Conservation (phyloP, 2,888 invertebrate genomes). For the Mantis religiosa region DNA sequence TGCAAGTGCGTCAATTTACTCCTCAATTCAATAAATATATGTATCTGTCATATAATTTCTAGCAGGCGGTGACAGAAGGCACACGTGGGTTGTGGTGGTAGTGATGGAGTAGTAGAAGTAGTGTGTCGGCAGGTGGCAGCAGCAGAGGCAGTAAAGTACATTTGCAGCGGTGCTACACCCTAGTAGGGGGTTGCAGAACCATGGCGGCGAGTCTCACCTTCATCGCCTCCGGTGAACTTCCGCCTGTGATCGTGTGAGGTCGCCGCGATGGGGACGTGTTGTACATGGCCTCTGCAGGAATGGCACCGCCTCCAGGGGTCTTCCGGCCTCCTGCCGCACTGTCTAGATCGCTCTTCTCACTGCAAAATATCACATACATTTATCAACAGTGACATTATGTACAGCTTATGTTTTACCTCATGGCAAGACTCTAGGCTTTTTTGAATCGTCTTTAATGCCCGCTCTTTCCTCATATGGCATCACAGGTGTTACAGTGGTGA, state of each 20-base stretch:
- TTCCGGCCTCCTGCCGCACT: constrained; percentile 32
- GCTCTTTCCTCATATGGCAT: no score
- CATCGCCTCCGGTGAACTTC: constrained; percentile 70
- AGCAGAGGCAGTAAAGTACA: neutral
- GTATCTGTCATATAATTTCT: neutral
- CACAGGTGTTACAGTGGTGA: no score
- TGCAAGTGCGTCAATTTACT: neutral
- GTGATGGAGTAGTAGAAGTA: neutral
- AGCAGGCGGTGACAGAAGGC: constrained; percentile 19
- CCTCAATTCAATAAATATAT: neutral
- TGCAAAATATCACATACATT: constrained; percentile 29
- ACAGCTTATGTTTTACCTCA: neutral
- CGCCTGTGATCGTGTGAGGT: constrained; percentile 44
- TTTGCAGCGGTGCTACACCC: constrained; percentile 53
- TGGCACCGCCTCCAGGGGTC: constrained; percentile 46
- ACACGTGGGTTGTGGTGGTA: constrained; percentile 5
- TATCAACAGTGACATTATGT: neutral
- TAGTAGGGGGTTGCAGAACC: constrained; percentile 84
- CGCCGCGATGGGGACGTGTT: constrained; percentile 49
- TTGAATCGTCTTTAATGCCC: no score
- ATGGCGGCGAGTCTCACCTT: constrained; percentile 88
- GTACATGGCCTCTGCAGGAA: constrained; percentile 73
- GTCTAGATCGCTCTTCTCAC: constrained; percentile 46
- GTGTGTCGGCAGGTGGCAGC: neutral
- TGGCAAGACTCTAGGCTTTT: no score